Conservation (phyloP, 2,888 invertebrate species). For the Theristus sp. region DNA sequence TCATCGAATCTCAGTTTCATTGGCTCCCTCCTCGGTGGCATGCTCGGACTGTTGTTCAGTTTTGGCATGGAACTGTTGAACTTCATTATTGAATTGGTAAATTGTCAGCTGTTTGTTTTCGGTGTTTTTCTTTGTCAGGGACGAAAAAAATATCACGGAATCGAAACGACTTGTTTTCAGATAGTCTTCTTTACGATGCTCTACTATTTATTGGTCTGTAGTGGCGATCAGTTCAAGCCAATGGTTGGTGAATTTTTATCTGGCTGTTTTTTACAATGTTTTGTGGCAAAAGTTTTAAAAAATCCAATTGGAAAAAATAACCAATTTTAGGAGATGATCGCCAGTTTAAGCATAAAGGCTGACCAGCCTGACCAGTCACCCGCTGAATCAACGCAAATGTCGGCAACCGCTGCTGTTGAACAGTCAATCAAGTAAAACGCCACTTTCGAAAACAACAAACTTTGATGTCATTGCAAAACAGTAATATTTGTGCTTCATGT, state of each 20-base stretch:
- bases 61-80: slow-evolving; percentile 27
- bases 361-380: slow-evolving; percentile 33
- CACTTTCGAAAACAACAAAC: no score
- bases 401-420: slow-evolving; percentile 33
- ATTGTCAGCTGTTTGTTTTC: slow-evolving; percentile 1
- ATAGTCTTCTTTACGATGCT: slow-evolving; percentile 88
- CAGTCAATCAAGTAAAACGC: slow-evolving; percentile 38
- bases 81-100: slow-evolving; percentile 21
- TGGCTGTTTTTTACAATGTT: no score
- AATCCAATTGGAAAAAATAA: slow-evolving; percentile 33
- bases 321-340: slow-evolving; percentile 45
- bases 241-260: slow-evolving; percentile 50
- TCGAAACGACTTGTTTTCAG: slow-evolving; percentile 36
- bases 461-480: no score
- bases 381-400: slow-evolving; percentile 43
- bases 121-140: neutral
- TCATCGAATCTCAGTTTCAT: slow-evolving; percentile 20
- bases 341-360: neutral
- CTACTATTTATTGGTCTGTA: slow-evolving; percentile 77
- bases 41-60: slow-evolving; percentile 19
- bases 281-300: neutral
- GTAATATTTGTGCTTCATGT: no score
- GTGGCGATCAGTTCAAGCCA: slow-evolving; percentile 69
- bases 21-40: slow-evolving; percentile 15
- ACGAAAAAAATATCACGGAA: neutral